phyloP scores from a whole-genome alignment of 2,113 vertebrate species.

The Macrotus californicus region DNA sequence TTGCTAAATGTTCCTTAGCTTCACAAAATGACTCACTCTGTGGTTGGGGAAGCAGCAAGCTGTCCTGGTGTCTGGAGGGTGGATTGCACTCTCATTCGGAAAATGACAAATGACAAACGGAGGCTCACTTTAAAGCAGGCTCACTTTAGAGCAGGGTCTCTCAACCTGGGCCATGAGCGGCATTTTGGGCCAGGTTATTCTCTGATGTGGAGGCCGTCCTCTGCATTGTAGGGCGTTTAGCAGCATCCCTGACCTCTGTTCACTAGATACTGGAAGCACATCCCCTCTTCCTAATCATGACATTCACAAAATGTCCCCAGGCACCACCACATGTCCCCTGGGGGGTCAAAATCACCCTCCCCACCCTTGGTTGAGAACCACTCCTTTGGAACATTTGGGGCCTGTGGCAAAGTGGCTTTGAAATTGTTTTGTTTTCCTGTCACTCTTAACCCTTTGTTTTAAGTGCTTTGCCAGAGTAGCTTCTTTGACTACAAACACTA shows the following conservation, averaged over 20 bases:
- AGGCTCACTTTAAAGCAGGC: not conserved
- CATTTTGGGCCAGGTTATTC: not conserved
- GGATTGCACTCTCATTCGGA: not conserved
- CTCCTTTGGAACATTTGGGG: not conserved
- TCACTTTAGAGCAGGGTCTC: not conserved
- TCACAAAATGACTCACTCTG: constrained; percentile 23
- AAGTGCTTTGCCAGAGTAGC: not conserved
- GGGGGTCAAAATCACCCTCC: not conserved
- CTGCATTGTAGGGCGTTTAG: not conserved
- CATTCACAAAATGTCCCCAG: not conserved
- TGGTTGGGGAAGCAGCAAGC: not conserved
- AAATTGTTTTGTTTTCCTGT: not conserved
- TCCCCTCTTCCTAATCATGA: not conserved
- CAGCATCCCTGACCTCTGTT: not conserved
- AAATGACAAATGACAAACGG: not conserved
- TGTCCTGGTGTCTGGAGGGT: not conserved
- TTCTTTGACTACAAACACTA: not conserved
- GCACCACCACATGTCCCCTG: not conserved
- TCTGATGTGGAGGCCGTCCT: not conserved
- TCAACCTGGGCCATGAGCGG: not conserved
- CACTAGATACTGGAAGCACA: not conserved
- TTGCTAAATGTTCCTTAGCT: not conserved
- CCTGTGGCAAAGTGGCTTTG: not conserved
- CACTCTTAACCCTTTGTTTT: not conserved
- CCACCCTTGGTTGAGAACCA: not conserved